Evolutionary conservation across 2,113 vertebrate species (phyloP).

Genomic region (Grantiella picta): DNA sequence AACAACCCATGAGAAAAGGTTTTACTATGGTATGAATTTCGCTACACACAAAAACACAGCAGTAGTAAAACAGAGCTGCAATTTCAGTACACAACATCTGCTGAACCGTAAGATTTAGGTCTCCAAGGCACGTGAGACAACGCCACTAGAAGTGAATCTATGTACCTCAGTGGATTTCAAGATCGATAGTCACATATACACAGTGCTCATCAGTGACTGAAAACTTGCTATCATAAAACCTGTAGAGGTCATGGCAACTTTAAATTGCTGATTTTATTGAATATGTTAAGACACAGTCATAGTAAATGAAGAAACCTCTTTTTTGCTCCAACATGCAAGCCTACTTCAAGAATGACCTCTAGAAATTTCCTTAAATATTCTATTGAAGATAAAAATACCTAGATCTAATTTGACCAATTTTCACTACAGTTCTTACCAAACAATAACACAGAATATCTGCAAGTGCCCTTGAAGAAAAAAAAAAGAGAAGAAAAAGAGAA

Average conservation of each 20-base stretch:
- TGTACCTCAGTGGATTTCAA: background rate
- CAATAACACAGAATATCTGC: background rate
- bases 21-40: background rate
- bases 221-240: slow-evolving; percentile 9
- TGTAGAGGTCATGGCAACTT: background rate
- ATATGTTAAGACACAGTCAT: background rate
- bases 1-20: background rate
- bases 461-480: background rate
- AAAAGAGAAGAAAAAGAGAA: background rate
- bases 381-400: slow-evolving; percentile 42
- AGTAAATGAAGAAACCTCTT: slow-evolving; percentile 23
- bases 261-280: background rate
- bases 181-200: background rate
- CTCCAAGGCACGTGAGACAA: background rate
- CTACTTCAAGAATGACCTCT: slow-evolving; percentile 9
- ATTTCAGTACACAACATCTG: background rate
- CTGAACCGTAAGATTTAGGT: background rate
- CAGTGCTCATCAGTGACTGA: background rate
- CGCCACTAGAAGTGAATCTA: background rate
- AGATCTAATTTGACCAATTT: background rate
- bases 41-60: background rate
- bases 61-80: background rate
- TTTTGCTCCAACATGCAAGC: background rate
- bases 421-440: background rate
- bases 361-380: slow-evolving; percentile 14